phyloP scores from a whole-genome alignment of 2,797 vertebrate species.

The Morelia viridis region DNA sequence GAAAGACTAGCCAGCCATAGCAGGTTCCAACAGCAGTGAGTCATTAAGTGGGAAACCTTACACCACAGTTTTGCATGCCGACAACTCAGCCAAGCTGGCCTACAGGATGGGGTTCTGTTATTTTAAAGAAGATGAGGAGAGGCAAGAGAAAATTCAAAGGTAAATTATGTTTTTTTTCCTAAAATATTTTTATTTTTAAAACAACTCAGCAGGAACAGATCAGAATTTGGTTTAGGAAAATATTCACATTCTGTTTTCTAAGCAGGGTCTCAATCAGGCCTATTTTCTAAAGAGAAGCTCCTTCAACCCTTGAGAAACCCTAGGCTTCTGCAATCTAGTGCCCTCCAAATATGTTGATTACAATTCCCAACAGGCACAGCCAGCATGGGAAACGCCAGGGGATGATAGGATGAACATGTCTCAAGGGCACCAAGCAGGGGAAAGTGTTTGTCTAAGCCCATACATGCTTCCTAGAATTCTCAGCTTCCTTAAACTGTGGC shows the following conservation, averaged over 20 bases:
- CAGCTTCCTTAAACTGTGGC: not conserved
- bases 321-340: not conserved
- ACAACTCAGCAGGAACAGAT: not conserved
- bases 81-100: not conserved
- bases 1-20: conserved; percentile 26
- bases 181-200: not conserved
- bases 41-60: not conserved
- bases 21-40: fast-evolving
- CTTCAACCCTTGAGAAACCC: not conserved
- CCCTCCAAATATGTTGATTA: not conserved
- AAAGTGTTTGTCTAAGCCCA: not conserved
- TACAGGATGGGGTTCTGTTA: not conserved
- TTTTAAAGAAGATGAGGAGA: not conserved
- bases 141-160: not conserved
- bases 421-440: not conserved
- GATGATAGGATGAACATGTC: not conserved
- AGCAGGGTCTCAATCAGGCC: not conserved
- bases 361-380: not conserved
- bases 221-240: not conserved
- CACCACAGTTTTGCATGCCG: fast-evolving
- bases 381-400: not conserved
- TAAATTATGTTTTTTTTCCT: not conserved
- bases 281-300: not conserved
- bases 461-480: not conserved
- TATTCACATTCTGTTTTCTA: not conserved